Conservation (phyloP, 2,888 invertebrate genomes). For the Metacarcinus magister region DNA sequence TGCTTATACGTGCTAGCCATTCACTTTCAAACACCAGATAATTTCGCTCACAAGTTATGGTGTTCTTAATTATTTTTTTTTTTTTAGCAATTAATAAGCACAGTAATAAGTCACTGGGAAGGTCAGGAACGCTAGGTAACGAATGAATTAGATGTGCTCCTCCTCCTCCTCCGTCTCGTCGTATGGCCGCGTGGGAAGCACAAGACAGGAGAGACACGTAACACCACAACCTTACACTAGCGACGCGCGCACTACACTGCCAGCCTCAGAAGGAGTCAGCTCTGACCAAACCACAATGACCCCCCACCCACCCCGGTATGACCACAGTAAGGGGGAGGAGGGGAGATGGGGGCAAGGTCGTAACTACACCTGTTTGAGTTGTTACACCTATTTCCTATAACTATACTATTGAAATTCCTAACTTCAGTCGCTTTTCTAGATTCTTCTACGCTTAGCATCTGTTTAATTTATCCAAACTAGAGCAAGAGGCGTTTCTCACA, state of each 20-base stretch:
- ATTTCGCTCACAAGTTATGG: not conserved
- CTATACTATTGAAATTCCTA: too few relatives aligned
- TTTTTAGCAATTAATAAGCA: not conserved
- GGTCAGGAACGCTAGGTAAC: not conserved
- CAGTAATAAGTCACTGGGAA: not conserved
- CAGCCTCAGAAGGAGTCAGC: not conserved
- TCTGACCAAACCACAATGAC: not conserved
- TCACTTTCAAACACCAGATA: not conserved
- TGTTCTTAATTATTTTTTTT: not conserved
- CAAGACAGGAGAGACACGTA: not conserved
- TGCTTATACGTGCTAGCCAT: not conserved
- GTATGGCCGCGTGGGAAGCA: slow-evolving; percentile 9
- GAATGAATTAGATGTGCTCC: not conserved
- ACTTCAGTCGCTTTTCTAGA: not conserved
- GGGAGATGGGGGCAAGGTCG: not conserved
- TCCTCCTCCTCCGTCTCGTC: slow-evolving; percentile 50
- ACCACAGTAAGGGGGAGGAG: too few relatives aligned
- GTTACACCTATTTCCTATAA: not conserved
- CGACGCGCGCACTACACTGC: slow-evolving; percentile 41
- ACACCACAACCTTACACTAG: slow-evolving; percentile 11
- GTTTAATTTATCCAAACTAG: not conserved
- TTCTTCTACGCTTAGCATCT: not conserved
- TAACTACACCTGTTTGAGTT: not conserved
- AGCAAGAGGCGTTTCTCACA: not conserved
- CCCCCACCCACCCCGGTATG: not conserved